phyloP scores from a whole-genome alignment of 1,140 invertebrate genomes.

The Teleogryllus occipitalis region DNA sequence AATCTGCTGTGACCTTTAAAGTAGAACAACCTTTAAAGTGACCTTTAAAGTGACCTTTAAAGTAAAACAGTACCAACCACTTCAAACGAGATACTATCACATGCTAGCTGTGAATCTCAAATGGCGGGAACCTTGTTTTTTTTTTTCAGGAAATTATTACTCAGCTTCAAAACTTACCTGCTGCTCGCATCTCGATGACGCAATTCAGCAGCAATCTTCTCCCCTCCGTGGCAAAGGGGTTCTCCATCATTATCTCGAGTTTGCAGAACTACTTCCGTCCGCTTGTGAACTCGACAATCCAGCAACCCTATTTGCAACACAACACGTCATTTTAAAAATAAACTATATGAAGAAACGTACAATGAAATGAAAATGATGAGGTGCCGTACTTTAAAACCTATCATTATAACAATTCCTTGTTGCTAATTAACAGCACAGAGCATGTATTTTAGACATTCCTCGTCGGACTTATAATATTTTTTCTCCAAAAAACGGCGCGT shows the following conservation, averaged over 20 bases:
- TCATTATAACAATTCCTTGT: no score
- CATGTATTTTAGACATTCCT: no score
- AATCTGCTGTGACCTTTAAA: not conserved
- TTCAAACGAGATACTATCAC: no score
- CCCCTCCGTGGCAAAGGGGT: conserved; percentile 43
- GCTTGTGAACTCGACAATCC: conserved; percentile 38
- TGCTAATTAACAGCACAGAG: no score
- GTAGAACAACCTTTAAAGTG: no score
- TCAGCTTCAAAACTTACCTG: conserved; percentile 26
- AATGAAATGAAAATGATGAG: no score
- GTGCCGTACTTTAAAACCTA: no score
- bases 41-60: no score
- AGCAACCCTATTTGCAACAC: not conserved
- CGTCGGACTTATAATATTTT: no score
- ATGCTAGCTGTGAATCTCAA: not conserved
- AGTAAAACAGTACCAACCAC: no score
- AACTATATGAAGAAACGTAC: no score
- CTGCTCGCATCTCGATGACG: conserved; percentile 35
- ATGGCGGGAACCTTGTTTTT: not conserved
- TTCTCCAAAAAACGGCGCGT: no score
- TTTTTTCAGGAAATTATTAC: conserved; percentile 36
- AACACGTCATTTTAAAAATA: not conserved
- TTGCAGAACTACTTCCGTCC: conserved; percentile 39
- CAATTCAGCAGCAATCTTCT: conserved; percentile 39
- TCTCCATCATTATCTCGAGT: conserved; percentile 44